Evolutionary conservation across 2,888 invertebrate genomes (phyloP), one percentile per base, ranked within the genome.

Genomic region (Metopia argyrocephala): DNA sequence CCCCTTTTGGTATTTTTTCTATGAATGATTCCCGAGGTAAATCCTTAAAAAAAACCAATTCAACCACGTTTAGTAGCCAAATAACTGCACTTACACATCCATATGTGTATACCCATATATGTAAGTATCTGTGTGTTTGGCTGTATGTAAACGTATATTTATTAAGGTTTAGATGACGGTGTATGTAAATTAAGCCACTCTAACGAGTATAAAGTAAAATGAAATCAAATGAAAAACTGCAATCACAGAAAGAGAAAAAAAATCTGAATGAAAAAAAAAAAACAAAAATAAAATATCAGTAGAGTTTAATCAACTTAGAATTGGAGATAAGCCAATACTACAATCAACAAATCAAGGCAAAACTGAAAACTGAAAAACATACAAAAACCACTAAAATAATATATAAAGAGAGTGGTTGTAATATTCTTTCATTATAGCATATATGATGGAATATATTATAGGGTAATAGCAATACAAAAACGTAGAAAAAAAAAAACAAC

Each of bases 271-370:
- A 28, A 7, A 20, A 15, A 4, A 21, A 9, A 65, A 54, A n/a
- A 50, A 20, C 12, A 18, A 50, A 50, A 50, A 50, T 38, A 38
- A 69, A 69, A 50, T 54, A 25, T 69, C 64, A 57, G 48, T 70
- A 70, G 74, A 81, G 81, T 81, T 81, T 81, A 81, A 81, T 81
- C 81, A 81, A 81, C 81, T 81, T 78, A 78, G 74, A 78, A 71
- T 81, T 81, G 81, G 81, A 81, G 81, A 78, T 81, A 78, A 75
- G 81, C 81, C 81, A 81, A 81, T 66, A 70, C 6, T 65, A 61
- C 28, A 74, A 74, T 65, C 69, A 74, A 65, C 78, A 81, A 81
- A 74, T 75, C 78, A 74, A 74, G 74, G 74, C 38, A 52, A 45
- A 76, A 15, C 28, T 54, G 57, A 28, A 7, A 38, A 31, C 1